Conservation (phyloP, 2,888 invertebrate genomes). For the Drosophila macrospina region DNA sequence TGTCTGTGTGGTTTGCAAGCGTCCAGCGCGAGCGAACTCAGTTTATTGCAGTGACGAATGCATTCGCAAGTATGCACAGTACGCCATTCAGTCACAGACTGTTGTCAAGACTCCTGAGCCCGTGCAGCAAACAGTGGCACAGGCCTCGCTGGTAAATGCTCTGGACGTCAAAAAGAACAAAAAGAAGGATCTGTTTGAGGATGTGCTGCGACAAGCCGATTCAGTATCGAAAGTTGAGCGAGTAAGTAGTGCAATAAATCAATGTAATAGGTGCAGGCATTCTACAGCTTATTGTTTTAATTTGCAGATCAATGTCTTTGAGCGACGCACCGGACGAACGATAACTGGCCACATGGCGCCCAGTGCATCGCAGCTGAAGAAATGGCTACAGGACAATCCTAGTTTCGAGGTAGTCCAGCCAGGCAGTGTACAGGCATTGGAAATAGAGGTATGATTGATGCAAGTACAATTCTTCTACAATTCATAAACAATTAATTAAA, state of each 20-base stretch:
- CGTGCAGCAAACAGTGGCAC: constrained; percentile 25
- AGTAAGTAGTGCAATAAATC: constrained; percentile 52
- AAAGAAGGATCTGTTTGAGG: constrained; percentile 84
- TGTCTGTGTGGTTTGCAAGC: constrained; percentile 91
- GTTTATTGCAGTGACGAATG: constrained; percentile 96
- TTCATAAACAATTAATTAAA: too few species aligned
- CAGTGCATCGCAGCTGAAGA: constrained; percentile 90
- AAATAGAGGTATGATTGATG: constrained; percentile 74
- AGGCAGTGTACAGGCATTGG: constrained; percentile 86
- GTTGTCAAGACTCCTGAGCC: constrained; percentile 70
- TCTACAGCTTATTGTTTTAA: background rate
- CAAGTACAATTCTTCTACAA: background rate
- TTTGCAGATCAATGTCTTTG: constrained; percentile 90
- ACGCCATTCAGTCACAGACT: constrained; percentile 85
- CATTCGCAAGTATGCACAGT: constrained; percentile 93
- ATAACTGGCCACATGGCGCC: constrained; percentile 93
- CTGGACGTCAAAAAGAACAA: constrained; percentile 82
- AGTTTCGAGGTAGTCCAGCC: constrained; percentile 93
- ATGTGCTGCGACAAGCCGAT: constrained; percentile 81
- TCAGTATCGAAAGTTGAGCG: constrained; percentile 83
- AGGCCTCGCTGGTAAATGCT: constrained; percentile 31
- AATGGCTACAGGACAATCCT: constrained; percentile 94
- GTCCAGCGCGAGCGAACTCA: constrained; percentile 90
- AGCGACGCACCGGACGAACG: constrained; percentile 91
- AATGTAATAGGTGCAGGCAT: too few species aligned